Evolutionary conservation across 2,888 invertebrate species (phyloP).

Genomic region (Rhagonycha lutea): DNA sequence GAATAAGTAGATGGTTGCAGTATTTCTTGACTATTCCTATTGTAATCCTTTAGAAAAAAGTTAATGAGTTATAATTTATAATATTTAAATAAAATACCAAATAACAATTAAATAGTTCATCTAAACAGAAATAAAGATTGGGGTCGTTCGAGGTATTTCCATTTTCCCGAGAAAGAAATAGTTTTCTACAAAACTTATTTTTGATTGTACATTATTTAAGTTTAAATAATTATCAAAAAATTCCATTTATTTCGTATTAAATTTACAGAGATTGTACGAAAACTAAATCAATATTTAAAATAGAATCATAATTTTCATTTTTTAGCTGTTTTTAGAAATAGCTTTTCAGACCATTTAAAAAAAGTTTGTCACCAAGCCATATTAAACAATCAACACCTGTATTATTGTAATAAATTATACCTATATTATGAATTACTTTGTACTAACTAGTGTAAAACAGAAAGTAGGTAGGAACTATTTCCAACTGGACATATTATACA

Average conservation of each 20-base stretch:
- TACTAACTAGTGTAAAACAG: neutral
- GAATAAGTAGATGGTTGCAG: too few relatives aligned
- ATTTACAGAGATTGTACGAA: too few relatives aligned
- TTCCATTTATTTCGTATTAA: neutral
- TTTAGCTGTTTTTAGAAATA: neutral
- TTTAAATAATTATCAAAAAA: neutral
- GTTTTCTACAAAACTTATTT: too few relatives aligned
- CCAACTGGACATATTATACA: neutral
- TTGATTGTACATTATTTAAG: neutral
- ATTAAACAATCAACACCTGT: neutral
- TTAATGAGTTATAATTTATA: too few relatives aligned
- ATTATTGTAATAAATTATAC: neutral
- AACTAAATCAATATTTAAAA: neutral
- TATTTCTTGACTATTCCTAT: too few relatives aligned
- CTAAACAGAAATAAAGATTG: too few relatives aligned
- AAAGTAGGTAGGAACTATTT: neutral
- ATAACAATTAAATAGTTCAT: too few relatives aligned
- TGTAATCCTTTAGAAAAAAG: too few relatives aligned
- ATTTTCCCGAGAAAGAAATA: too few relatives aligned
- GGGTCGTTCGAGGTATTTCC: too few relatives aligned
- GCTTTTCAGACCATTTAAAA: neutral
- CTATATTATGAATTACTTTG: neutral
- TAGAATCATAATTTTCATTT: too few relatives aligned
- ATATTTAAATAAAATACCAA: too few relatives aligned
- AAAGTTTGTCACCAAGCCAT: neutral